These are phyloP conservation scores for Sylvietta virens DNA, from an alignment of 2,113 vertebrate species.

Conservation along the genomic window DNA sequence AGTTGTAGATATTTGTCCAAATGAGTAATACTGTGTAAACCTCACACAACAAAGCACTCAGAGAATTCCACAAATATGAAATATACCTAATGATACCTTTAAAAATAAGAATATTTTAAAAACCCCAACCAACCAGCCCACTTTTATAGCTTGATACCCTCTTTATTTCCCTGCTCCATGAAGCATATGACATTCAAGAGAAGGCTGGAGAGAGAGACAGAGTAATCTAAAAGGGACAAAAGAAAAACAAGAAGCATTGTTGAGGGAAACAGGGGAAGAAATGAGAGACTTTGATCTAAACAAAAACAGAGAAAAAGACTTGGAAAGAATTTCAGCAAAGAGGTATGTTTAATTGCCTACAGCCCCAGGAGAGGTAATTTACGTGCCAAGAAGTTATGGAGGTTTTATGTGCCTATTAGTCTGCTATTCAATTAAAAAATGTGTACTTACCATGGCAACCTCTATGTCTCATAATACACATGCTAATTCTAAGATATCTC, in stretches of 20 bases:
- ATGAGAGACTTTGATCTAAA: conserved; percentile 6
- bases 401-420: conserved; percentile 73
- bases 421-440: conserved; percentile 73
- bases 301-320: background rate
- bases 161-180: background rate
- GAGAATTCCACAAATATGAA: background rate
- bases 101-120: background rate
- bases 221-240: background rate
- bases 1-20: background rate
- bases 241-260: background rate
- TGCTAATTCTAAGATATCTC: conserved; percentile 56
- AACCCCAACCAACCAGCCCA: rapidly evolving
- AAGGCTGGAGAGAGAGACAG: background rate
- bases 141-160: background rate
- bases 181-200: background rate
- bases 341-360: conserved; percentile 59
- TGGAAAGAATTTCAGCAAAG: conserved; percentile 53
- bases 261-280: background rate
- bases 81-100: background rate
- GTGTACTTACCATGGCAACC: conserved; percentile 65
- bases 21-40: background rate
- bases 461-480: conserved; percentile 34
- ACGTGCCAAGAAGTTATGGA: conserved; percentile 62
- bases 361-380: conserved; percentile 66
- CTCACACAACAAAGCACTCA: background rate